These are phyloP conservation scores for Masnerella sp. DNA, from an alignment of 2,888 invertebrate genomes.

Conservation along the genomic window DNA sequence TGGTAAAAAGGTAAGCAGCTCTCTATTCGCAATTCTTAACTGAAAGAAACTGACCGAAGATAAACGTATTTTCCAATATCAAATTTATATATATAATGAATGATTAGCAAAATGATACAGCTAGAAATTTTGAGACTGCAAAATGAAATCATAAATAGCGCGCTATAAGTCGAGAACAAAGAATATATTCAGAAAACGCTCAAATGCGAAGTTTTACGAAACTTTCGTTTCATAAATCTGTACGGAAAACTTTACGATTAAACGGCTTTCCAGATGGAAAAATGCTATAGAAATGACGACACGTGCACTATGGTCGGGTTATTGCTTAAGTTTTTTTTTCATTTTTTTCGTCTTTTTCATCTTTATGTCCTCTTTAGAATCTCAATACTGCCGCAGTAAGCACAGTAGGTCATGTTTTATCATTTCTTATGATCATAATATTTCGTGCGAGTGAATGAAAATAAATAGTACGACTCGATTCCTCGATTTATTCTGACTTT, in stretches of 20 bases:
- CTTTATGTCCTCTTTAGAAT: conserved; percentile 50
- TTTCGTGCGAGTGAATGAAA: conserved; percentile 25
- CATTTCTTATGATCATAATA: conserved; percentile 39
- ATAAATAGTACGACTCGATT: conserved; percentile 22
- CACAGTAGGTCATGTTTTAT: conserved; percentile 42
- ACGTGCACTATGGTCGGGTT: conserved; percentile 56
- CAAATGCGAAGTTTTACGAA: conserved; percentile 36
- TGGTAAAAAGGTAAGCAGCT: no score
- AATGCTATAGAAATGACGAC: conserved; percentile 51
- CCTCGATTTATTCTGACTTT: neutral
- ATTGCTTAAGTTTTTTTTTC: conserved; percentile 53
- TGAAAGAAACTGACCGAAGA: no score
- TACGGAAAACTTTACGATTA: conserved; percentile 50
- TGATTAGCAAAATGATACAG: no score
- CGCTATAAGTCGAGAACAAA: neutral
- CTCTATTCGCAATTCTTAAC: no score
- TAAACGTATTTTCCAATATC: no score
- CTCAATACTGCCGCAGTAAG: conserved; percentile 49
- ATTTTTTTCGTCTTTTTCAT: conserved; percentile 28
- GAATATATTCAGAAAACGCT: conserved; percentile 8
- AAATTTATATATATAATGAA: no score
- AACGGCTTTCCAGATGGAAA: conserved; percentile 49
- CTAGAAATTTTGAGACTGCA: no score
- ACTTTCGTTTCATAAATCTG: conserved; percentile 50
- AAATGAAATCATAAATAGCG: conserved; percentile 3